These are phyloP conservation scores for Myrmecobius fasciatus DNA, from an alignment of 2,113 vertebrate species.

Conservation along the genomic window DNA sequence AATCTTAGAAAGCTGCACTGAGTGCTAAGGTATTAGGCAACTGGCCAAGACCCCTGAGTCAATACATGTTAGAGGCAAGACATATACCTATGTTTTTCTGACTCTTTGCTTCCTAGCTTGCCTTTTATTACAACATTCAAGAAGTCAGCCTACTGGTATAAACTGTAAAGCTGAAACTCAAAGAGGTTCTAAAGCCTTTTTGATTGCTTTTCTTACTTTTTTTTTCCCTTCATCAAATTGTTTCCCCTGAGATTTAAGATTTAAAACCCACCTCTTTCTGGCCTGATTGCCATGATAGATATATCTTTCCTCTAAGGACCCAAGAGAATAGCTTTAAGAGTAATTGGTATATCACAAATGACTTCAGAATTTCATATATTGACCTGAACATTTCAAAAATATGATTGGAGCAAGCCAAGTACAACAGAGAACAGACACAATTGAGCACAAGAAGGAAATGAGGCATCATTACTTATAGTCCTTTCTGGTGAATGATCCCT, in stretches of 20 bases:
- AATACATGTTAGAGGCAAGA: accelerated
- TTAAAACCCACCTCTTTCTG: background rate
- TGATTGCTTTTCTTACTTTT: background rate
- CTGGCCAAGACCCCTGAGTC: background rate
- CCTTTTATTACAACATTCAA: accelerated
- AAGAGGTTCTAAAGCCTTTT: background rate
- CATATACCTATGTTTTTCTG: too few species aligned
- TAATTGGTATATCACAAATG: background rate
- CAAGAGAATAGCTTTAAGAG: background rate
- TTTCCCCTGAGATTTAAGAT: background rate
- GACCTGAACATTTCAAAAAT: background rate
- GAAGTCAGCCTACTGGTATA: background rate
- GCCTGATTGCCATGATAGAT: background rate
- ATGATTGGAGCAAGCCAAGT: background rate
- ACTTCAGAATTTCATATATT: slow-evolving; percentile 3
- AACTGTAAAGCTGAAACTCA: background rate
- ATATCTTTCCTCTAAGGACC: background rate
- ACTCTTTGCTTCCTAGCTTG: background rate
- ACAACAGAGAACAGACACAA: background rate
- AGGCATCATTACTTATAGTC: background rate
- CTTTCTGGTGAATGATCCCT: background rate
- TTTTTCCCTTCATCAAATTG: background rate
- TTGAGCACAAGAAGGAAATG: background rate
- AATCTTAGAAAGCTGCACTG: background rate
- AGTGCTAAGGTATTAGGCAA: background rate